Percentiles rank a stretch among this genome's conserved stretches.
phyloP scores from a whole-genome alignment of 2,113 vertebrate species.

The Lagopus muta region DNA sequence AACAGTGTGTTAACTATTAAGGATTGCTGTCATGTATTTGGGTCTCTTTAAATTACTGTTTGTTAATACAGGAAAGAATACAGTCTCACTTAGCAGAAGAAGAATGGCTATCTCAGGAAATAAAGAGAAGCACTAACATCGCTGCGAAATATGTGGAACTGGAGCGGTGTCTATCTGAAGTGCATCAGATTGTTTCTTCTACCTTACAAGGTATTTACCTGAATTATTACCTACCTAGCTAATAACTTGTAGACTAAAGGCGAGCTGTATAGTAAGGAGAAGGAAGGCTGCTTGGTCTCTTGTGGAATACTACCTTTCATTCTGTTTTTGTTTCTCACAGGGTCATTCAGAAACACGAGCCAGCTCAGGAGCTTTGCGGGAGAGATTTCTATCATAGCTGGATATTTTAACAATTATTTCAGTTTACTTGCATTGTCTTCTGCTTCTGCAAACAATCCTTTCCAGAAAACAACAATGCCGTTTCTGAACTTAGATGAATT shows the following conservation, averaged over 20 bases:
- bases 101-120: slow-evolving; percentile 40
- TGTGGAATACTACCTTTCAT: background rate
- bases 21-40: background rate
- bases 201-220: slow-evolving; percentile 80
- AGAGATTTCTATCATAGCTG: slow-evolving; percentile 72
- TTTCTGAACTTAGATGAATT: slow-evolving; percentile 68
- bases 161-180: slow-evolving; percentile 78
- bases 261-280: background rate
- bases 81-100: slow-evolving; percentile 38
- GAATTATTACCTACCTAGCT: background rate
- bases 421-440: background rate
- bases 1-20: background rate
- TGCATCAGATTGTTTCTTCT: slow-evolving; percentile 74
- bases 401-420: slow-evolving; percentile 71
- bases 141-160: slow-evolving; percentile 81
- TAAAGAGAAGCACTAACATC: slow-evolving; percentile 69
- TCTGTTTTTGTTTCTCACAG: slow-evolving; percentile 28
- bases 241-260: background rate
- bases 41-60: background rate
- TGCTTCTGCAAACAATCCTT: background rate
- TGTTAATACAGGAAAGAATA: slow-evolving; percentile 56
- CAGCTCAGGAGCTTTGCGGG: slow-evolving; percentile 60
- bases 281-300: background rate
- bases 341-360: background rate
- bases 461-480: background rate